These are phyloP conservation scores for Corvus moneduloides DNA, from an alignment of 2,113 vertebrate genomes.

Conservation along the genomic window DNA sequence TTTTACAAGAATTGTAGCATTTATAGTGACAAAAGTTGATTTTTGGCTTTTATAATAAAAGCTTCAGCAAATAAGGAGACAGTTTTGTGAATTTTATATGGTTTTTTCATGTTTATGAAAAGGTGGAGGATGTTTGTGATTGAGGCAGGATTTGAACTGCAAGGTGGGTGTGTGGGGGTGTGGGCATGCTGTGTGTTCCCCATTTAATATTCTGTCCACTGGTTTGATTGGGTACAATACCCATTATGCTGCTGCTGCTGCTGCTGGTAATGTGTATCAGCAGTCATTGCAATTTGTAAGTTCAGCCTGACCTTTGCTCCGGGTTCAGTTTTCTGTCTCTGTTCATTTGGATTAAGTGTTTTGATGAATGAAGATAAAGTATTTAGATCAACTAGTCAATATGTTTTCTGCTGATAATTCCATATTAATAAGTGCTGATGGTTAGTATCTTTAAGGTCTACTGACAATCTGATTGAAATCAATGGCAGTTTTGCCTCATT, in stretches of 20 bases:
- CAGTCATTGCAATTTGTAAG: constrained; percentile 33
- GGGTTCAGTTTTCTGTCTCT: constrained; percentile 44
- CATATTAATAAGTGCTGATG: constrained; percentile 52
- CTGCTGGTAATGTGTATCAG: not conserved
- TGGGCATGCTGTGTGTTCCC: not conserved
- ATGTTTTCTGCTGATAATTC: constrained; percentile 58
- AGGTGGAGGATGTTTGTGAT: not conserved
- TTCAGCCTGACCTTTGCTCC: constrained; percentile 37
- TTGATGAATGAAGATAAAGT: constrained; percentile 56
- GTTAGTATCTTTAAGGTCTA: constrained; percentile 37
- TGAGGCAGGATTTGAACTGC: not conserved
- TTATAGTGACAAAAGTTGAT: not conserved
- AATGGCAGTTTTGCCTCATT: constrained; percentile 57
- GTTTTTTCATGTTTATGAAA: not conserved
- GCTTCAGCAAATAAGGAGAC: not conserved
- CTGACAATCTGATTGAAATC: constrained; percentile 50
- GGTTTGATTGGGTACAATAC: not conserved
- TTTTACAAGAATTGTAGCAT: not conserved
- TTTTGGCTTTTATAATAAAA: not conserved
- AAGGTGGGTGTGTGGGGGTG: not conserved
- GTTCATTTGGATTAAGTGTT: constrained; percentile 34
- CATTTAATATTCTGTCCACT: not conserved
- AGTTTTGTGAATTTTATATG: not conserved
- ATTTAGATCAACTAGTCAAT: constrained; percentile 51
- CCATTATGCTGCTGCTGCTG: not conserved